Base-by-base conservation (phyloP, 1,140 invertebrate species). In the Drosophila sulfurigaster region DNA sequence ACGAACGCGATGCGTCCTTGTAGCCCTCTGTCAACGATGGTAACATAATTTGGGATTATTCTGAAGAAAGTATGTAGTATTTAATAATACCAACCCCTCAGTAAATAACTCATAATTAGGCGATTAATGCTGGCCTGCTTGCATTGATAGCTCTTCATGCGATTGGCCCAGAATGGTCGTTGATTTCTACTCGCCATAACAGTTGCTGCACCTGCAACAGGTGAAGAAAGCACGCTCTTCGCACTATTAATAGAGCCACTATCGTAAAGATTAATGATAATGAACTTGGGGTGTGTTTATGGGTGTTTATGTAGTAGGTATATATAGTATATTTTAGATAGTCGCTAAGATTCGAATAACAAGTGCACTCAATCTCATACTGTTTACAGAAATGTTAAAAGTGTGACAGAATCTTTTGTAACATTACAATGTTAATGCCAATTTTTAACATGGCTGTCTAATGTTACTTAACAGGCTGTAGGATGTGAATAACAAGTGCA, bases 61-160 rank as follows among this genome's bases (percentile, higher is more conserved):
- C 16, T 16, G 16, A 28, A 64, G 28, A 15, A 43, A 43, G 15
- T 43, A 3, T 5, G 30, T 43, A 4, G 3, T 1, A n/a, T 8
- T 28, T 25, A 3, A 13, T 7, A 25, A 0, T 6, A 58, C 65
- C 0, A 1, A 87, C 82, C 82, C 66, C 72, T 63, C 3, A 88
- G 59, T 3, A 87, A 35, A 54, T 88, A 88, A 10, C 88, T 78
- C 63, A 87, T 78, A n/a, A 87, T 81, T 16, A 87, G 25, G 0
- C 67, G 70, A 45, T 88, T 87, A 0, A 87, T 72, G 11, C 88
- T 64, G 32, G 60, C 57, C 43, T 87, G 83, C 4, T 79, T 79
- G 43, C 45, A 45, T 51, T 88, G 80, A 45, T 69, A 87, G 46
- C 85, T 81, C 11, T 13, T 48, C 83, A 87, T 87, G n/a, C 85